phyloP scores from a whole-genome alignment of 2,888 invertebrate species.

The Monoplex corrugatus region DNA sequence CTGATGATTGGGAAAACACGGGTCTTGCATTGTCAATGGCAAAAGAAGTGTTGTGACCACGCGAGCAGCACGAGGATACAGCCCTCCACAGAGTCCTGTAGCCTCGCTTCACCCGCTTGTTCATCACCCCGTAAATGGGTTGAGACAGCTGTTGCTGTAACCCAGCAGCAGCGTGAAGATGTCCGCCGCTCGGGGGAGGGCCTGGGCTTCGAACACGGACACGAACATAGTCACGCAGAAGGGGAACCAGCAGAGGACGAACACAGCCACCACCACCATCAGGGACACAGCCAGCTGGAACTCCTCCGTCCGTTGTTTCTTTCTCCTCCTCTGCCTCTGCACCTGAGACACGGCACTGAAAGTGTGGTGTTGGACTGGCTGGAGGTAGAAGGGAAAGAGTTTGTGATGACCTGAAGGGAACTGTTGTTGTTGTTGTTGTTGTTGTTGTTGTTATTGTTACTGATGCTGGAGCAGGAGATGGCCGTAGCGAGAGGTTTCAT shows the following conservation, averaged over 20 bases:
- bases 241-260: constrained; percentile 77
- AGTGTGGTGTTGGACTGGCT: neutral
- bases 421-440: neutral
- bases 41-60: too few relatives aligned
- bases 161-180: constrained; percentile 74
- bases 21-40: too few relatives aligned
- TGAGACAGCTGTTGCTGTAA: constrained; percentile 74
- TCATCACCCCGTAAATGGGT: constrained; percentile 77
- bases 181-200: constrained; percentile 61
- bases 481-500: neutral
- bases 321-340: neutral
- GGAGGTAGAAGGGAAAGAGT: neutral
- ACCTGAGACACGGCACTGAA: too few relatives aligned
- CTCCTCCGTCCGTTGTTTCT: constrained; percentile 64
- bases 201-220: constrained; percentile 63
- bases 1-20: too few relatives aligned
- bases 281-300: constrained; percentile 67
- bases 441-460: neutral
- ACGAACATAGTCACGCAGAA: constrained; percentile 77
- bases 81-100: constrained; percentile 61
- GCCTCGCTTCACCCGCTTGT: constrained; percentile 69
- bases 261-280: constrained; percentile 70
- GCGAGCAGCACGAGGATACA: too few relatives aligned
- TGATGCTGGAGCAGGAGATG: neutral
- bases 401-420: neutral